These are phyloP conservation scores for Papilio demoleus DNA, from an alignment of 2,888 invertebrate genomes.

Conservation along the genomic window DNA sequence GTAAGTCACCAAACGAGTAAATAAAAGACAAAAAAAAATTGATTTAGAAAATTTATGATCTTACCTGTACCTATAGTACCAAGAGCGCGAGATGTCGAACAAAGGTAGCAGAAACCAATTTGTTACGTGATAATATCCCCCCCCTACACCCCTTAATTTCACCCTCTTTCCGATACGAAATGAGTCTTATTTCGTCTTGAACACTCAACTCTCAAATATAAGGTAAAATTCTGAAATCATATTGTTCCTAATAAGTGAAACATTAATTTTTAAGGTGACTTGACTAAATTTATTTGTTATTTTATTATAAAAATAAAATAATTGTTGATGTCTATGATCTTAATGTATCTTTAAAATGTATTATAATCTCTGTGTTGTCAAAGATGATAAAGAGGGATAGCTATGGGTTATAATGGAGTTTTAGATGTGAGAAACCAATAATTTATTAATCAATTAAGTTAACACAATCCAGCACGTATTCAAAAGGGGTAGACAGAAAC, in stretches of 20 bases:
- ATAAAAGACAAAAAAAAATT: too few species aligned
- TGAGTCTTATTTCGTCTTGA: slow-evolving; percentile 62
- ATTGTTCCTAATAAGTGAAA: slow-evolving; percentile 48
- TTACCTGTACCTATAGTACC: slow-evolving; percentile 50
- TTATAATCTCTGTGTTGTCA: too few species aligned
- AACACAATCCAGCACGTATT: too few species aligned
- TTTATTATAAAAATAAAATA: not conserved
- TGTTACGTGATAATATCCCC: slow-evolving; percentile 82
- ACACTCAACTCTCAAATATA: slow-evolving; percentile 57
- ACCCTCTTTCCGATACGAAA: slow-evolving; percentile 55
- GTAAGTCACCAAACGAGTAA: too few species aligned
- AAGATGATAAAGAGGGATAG: too few species aligned
- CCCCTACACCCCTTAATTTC: slow-evolving; percentile 43
- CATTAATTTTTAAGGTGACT: slow-evolving; percentile 31
- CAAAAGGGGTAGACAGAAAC: too few species aligned
- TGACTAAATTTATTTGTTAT: slow-evolving; percentile 19
- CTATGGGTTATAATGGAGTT: too few species aligned
- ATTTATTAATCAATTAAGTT: too few species aligned
- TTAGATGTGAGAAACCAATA: too few species aligned
- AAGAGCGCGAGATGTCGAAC: slow-evolving; percentile 72
- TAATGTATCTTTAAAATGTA: too few species aligned
- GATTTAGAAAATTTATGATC: too few species aligned
- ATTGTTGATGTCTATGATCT: too few species aligned
- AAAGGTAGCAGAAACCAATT: slow-evolving; percentile 83
- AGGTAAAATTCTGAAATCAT: slow-evolving; percentile 45